A percentile compares a stretch with the other conserved stretches of the same genome.
phyloP scores from a whole-genome alignment of 2,113 vertebrate species.

The Climacteris rufus region DNA sequence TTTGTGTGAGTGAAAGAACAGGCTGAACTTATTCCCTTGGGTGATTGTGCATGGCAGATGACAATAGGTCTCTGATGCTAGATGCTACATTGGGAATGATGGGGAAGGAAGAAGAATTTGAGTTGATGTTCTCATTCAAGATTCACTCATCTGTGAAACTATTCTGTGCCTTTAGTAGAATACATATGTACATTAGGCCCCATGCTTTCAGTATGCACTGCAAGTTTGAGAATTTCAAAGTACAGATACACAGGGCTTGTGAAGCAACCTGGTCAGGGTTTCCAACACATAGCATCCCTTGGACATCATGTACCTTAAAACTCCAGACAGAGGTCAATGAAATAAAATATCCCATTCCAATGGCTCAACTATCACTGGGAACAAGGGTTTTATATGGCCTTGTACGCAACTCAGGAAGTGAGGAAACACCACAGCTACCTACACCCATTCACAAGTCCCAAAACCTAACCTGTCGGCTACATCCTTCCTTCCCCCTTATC shows the following conservation, averaged over 20 bases:
- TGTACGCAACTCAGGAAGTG: not conserved
- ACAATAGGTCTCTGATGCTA: not conserved
- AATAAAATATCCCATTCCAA: not conserved
- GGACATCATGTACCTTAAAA: not conserved
- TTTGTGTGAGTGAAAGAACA: not conserved
- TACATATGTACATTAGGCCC: not conserved
- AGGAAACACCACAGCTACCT: not conserved
- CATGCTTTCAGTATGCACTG: not conserved
- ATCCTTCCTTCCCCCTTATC: not conserved
- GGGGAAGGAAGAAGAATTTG: not conserved
- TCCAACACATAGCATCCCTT: not conserved
- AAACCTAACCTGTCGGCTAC: not conserved
- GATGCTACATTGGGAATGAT: not conserved
- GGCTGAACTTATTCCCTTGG: not conserved
- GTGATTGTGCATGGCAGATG: not conserved
- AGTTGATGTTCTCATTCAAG: not conserved
- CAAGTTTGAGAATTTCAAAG: not conserved
- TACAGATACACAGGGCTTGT: accelerated
- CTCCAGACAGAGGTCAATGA: not conserved
- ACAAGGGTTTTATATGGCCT: accelerated
- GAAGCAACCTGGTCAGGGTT: not conserved
- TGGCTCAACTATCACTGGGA: not conserved
- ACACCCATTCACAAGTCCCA: accelerated
- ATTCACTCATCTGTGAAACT: not conserved
- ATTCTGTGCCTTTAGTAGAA: accelerated